phyloP scores from a whole-genome alignment of 2,113 vertebrate species.

The Barbus barbus region DNA sequence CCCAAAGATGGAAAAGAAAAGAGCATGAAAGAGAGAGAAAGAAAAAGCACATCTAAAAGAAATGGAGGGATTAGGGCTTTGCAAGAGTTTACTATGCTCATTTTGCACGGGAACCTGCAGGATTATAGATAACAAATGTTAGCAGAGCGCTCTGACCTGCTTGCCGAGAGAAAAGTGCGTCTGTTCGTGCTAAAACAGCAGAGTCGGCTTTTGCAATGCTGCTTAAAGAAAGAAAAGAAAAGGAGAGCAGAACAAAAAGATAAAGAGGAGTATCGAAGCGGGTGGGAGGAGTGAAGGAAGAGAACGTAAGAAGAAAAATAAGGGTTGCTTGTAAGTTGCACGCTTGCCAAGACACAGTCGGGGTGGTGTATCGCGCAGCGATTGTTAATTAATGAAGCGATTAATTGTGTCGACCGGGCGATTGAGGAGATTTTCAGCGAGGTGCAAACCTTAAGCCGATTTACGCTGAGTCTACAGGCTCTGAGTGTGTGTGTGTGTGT shows the following conservation, averaged over 20 bases:
- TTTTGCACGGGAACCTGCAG: constrained; percentile 77
- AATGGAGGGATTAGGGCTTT: constrained; percentile 74
- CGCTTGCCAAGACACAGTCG: constrained; percentile 21
- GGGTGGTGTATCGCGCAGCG: constrained; percentile 25
- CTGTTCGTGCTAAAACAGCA: constrained; percentile 59
- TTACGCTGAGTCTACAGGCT: constrained; percentile 23
- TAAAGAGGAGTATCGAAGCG: constrained; percentile 47
- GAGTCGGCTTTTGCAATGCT: constrained; percentile 68
- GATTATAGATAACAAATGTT: constrained; percentile 81
- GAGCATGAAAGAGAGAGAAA: constrained; percentile 64
- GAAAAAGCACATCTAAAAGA: constrained; percentile 66
- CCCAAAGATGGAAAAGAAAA: constrained; percentile 58
- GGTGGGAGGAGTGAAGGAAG: constrained; percentile 35
- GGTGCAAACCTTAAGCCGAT: constrained; percentile 35
- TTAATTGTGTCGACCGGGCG: constrained; percentile 37
- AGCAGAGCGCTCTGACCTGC: constrained; percentile 72
- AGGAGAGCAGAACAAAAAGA: constrained; percentile 36
- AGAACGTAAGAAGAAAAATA: constrained; percentile 50
- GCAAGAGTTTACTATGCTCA: constrained; percentile 76
- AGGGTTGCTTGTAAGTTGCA: not conserved
- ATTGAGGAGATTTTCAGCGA: constrained; percentile 36
- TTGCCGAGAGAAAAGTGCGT: constrained; percentile 57
- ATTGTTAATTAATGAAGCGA: constrained; percentile 49
- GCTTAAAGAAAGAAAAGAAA: constrained; percentile 60
- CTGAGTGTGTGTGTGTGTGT: constrained; percentile 2